These are phyloP conservation scores for Heliothis virescens DNA, from an alignment of 1,140 invertebrate genomes.

Conservation along the genomic window DNA sequence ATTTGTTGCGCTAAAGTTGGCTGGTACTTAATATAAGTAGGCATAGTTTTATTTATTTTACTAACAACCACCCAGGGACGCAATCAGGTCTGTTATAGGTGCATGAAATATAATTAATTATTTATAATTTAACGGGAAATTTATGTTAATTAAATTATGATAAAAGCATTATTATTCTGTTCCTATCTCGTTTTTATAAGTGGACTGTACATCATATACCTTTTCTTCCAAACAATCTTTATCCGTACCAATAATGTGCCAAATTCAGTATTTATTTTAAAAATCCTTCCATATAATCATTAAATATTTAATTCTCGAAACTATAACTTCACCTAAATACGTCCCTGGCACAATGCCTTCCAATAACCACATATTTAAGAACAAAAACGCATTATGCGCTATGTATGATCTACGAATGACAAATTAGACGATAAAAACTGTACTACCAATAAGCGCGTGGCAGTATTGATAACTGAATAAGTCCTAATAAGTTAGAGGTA, in stretches of 20 bases:
- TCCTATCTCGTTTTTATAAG: too few species aligned
- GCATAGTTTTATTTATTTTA: constrained; percentile 40
- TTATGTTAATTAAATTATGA: neutral
- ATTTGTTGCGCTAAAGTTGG: constrained; percentile 16
- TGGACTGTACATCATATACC: too few species aligned
- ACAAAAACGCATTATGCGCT: neutral
- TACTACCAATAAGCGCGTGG: neutral
- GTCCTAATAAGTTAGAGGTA: too few species aligned
- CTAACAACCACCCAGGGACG: constrained; percentile 14
- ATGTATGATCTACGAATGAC: neutral
- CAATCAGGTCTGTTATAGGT: neutral
- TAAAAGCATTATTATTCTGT: neutral
- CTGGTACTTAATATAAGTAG: constrained; percentile 48
- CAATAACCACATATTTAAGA: constrained; percentile 5
- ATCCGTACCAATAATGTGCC: too few species aligned
- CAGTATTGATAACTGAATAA: too few species aligned
- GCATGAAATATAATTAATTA: neutral
- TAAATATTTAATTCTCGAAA: too few species aligned
- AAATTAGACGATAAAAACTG: neutral
- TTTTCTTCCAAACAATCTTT: too few species aligned
- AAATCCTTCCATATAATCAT: too few species aligned
- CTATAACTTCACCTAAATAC: neutral
- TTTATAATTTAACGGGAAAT: neutral
- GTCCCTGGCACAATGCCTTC: constrained; percentile 26
- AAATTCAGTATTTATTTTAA: too few species aligned